Conservation (phyloP, 2,113 vertebrate genomes). For the Semicossyphus pulcher region DNA sequence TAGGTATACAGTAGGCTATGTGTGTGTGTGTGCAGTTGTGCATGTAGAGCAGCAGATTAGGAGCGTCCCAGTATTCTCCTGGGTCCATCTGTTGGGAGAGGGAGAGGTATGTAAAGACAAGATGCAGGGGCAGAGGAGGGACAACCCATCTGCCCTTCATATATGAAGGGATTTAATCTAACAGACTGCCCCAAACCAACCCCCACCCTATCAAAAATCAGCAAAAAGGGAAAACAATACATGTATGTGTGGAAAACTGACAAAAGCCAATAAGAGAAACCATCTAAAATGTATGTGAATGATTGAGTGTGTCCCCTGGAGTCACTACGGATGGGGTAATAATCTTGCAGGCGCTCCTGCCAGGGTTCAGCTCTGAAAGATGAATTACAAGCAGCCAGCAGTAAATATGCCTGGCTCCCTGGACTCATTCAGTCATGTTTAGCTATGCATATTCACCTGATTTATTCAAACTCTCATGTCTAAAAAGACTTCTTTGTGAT, state of each 20-base stretch:
- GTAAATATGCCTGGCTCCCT: constrained; percentile 33
- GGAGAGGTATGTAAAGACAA: constrained; percentile 42
- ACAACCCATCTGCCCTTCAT: constrained; percentile 68
- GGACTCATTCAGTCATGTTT: constrained; percentile 31
- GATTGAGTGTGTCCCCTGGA: constrained; percentile 4
- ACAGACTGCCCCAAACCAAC: neutral
- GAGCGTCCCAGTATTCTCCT: constrained; percentile 65
- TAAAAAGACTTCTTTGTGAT: constrained; percentile 46
- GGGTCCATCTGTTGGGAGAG: constrained; percentile 72
- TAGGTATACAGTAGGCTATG: constrained; percentile 13
- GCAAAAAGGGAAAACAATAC: constrained; percentile 8
- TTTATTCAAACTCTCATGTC: constrained; percentile 33
- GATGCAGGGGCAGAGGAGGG: constrained; percentile 35
- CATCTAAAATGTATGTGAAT: neutral
- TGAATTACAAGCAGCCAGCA: constrained; percentile 47
- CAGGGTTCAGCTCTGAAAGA: constrained; percentile 11
- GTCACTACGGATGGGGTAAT: constrained; percentile 28
- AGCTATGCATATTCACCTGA: constrained; percentile 32
- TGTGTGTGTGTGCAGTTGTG: constrained; percentile 36
- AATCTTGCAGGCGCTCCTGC: constrained; percentile 17
- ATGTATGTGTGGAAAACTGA: neutral
- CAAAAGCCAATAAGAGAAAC: too few relatives aligned
- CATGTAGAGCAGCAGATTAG: constrained; percentile 74
- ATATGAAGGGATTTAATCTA: constrained; percentile 12
- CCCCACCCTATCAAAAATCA: constrained; percentile 21